phyloP scores from a whole-genome alignment of 2,797 vertebrate genomes.

The Lepilemur ruficaudatus region DNA sequence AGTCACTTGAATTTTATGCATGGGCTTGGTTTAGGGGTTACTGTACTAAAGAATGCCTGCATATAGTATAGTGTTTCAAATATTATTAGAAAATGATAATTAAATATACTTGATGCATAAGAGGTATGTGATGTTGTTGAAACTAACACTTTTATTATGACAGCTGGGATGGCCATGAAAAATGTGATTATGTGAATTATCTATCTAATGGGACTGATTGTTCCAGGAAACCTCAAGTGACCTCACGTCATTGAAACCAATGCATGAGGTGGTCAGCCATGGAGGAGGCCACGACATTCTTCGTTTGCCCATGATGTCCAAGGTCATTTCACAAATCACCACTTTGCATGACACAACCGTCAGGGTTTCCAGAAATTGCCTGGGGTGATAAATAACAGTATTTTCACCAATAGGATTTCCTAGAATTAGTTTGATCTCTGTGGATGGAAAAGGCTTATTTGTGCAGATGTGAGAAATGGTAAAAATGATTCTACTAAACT shows the following conservation, averaged over 20 bases:
- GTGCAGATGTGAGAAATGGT: not conserved
- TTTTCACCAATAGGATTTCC: not conserved
- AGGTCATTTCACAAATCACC: constrained; percentile 36
- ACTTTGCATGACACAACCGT: not conserved
- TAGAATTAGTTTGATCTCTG: not conserved
- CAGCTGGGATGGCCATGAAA: not conserved
- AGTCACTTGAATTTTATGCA: not conserved
- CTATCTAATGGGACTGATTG: not conserved
- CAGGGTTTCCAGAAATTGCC: constrained; percentile 24
- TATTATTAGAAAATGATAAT: not conserved
- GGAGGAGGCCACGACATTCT: not conserved
- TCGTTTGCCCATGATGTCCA: not conserved
- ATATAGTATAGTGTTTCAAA: not conserved
- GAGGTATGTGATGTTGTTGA: not conserved
- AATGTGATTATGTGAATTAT: not conserved
- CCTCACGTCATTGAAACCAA: not conserved
- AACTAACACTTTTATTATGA: not conserved
- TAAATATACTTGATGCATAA: not conserved
- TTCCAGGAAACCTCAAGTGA: not conserved
- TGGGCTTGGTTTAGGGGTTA: not conserved
- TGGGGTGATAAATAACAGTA: not conserved
- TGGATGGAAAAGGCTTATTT: not conserved
- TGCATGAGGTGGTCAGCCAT: not conserved
- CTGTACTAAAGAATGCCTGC: not conserved
- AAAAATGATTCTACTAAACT: not conserved